Conservation (phyloP, 2,888 invertebrate species). For the Cabera pusaria region DNA sequence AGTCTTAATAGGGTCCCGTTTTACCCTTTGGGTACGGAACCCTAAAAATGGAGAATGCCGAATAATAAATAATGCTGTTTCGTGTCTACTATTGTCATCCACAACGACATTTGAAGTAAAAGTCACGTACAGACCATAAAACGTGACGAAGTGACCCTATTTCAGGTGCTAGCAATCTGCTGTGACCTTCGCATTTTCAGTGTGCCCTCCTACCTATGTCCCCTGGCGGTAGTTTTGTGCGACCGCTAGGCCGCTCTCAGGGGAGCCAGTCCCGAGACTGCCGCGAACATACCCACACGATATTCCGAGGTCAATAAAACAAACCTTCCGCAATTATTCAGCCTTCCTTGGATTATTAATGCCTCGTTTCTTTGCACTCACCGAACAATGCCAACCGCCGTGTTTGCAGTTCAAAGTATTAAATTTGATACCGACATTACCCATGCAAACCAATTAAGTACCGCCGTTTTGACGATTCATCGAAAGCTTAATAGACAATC, state of each 20-base stretch:
- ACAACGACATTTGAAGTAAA: conserved; percentile 60
- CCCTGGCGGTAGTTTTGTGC: conserved; percentile 60
- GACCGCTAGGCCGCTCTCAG: conserved; percentile 57
- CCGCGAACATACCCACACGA: conserved; percentile 62
- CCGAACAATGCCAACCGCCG: conserved; percentile 37
- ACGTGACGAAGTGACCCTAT: conserved; percentile 68
- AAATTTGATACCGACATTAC: conserved; percentile 47
- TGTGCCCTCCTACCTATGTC: conserved; percentile 58
- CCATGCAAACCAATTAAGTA: conserved; percentile 51
- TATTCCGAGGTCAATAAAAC: conserved; percentile 59
- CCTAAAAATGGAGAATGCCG: conserved; percentile 4
- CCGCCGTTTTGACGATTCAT: conserved; percentile 37
- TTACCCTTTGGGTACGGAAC: too few species aligned
- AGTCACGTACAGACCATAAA: conserved; percentile 68
- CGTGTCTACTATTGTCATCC: conserved; percentile 27
- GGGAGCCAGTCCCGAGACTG: conserved; percentile 61
- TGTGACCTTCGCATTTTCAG: conserved; percentile 73
- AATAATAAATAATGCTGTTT: conserved; percentile 21
- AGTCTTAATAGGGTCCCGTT: too few species aligned
- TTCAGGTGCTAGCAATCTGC: conserved; percentile 69
- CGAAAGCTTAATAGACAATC: conserved; percentile 42
- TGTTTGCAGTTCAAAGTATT: conserved; percentile 33
- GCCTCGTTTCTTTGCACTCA: conserved; percentile 44
- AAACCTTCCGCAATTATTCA: conserved; percentile 50
- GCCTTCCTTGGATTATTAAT: conserved; percentile 52